Evolutionary conservation across 2,888 invertebrate species (phyloP), one percentile per base, ranked within the genome.

Genomic region (Nemurella pictetii): DNA sequence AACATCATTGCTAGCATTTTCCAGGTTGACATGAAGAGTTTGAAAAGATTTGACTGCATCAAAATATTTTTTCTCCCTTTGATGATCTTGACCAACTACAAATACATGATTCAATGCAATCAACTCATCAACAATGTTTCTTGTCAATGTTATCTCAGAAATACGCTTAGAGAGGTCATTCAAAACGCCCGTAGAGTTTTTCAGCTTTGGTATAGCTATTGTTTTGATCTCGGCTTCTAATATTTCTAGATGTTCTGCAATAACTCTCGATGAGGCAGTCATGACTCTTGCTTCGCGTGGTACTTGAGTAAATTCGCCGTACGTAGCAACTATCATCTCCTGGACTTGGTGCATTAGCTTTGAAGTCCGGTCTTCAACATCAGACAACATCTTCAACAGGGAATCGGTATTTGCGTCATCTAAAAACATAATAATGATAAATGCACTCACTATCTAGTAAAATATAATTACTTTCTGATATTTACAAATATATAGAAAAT

Each of bases 271-370:
- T 20, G 55, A 55, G 1, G 55, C 9, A 20, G 9, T 55, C 55
- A 55, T 55, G 5, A 12, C 1, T 1, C 32, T 0, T 72, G 84
- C 80, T 20, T 85, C 85, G 35, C 91, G 90, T 20, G 93, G 89
- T 86, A 93, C 91, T 15, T 92, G 90, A 84, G 91, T 89, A 88
- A 95, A 93, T 88, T 94, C 93, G 87, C 92, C 91, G 88, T 94
- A 93, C 87, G 93, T 92, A 86, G 92, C 91, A 84, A 91, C 91
- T 87, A 95, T 91, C 88, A 92, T 93, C 85, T 92, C 90, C 88
- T 92, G 92, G 28, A 95, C 91, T 86, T 95, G 93, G 87, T 90
- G 89, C 89, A 95, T 95, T 73, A 93, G 89, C 86, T 90, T 90
- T 75, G 91, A 91, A 88, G 94, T 92, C 90, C 93, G 92, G 87